Conservation (phyloP, 2,113 vertebrate genomes). For the Castor canadensis region DNA sequence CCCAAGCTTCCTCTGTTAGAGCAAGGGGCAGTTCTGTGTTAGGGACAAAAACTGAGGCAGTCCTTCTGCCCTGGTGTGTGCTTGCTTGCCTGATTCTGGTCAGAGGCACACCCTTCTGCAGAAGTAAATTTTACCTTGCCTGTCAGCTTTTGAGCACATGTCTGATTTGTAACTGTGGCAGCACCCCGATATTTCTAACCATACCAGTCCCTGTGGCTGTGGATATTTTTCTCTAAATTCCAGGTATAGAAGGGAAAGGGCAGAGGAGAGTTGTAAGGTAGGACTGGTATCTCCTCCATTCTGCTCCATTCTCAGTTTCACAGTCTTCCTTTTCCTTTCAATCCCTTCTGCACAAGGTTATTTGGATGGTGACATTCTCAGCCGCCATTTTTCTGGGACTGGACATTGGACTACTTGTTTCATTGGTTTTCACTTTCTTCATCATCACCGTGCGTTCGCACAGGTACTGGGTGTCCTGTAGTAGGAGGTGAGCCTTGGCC, state of each 20-base stretch:
- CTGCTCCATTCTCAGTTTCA: background rate
- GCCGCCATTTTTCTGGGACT: slow-evolving; percentile 78
- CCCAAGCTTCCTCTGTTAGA: no score
- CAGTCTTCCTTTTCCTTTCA: background rate
- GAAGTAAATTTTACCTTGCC: no score
- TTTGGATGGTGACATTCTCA: slow-evolving; percentile 81
- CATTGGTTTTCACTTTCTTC: slow-evolving; percentile 74
- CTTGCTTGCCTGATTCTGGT: no score
- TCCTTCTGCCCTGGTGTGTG: no score
- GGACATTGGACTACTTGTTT: slow-evolving; percentile 68
- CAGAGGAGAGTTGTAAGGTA: background rate
- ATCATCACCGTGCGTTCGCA: slow-evolving; percentile 77
- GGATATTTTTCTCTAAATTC: background rate
- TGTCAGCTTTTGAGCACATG: no score
- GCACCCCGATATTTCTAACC: no score
- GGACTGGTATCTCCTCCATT: background rate
- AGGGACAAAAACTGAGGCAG: no score
- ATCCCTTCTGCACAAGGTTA: slow-evolving; percentile 60
- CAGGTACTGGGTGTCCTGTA: slow-evolving; percentile 74
- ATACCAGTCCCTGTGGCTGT: background rate
- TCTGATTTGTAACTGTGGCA: no score
- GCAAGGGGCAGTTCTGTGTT: no score
- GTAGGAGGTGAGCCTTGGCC: background rate
- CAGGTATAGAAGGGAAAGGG: background rate
- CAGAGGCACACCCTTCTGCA: no score